Evolutionary conservation across 2,797 vertebrate species (phyloP).

Genomic region (Salarias fasciatus): DNA sequence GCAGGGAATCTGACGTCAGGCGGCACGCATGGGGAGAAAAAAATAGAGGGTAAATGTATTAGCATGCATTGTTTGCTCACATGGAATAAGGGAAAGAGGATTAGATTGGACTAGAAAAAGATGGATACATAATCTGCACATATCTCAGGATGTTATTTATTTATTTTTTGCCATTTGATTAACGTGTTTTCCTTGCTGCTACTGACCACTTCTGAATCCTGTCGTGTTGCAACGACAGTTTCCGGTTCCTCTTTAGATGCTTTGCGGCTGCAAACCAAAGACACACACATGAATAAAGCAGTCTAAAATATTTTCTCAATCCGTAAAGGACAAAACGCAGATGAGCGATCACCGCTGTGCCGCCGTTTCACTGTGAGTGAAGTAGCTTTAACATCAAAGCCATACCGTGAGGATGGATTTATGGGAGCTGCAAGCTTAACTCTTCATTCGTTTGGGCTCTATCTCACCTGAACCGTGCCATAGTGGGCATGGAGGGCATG

Average conservation of each 20-base stretch:
- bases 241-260: conserved; percentile 8
- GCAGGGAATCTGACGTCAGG: conserved; percentile 51
- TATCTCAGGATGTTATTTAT: neutral
- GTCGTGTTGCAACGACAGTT: conserved; percentile 7
- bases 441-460: no score
- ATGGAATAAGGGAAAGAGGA: conserved; percentile 3
- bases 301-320: no score
- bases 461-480: conserved; percentile 70
- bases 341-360: no score
- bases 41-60: neutral
- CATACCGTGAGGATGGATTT: no score
- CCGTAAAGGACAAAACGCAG: no score
- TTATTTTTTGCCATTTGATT: neutral
- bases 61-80: neutral
- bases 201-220: conserved; percentile 44
- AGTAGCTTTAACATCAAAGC: no score
- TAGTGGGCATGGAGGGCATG: conserved; percentile 22
- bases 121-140: neutral
- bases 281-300: no score
- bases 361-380: no score
- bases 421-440: no score
- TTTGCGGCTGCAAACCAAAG: conserved; percentile 49
- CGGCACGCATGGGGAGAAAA: neutral
- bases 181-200: neutral
- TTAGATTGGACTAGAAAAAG: neutral